Evolutionary conservation across 2,113 vertebrate species (phyloP).

Genomic region (Cyphomyrus plagiostoma): DNA sequence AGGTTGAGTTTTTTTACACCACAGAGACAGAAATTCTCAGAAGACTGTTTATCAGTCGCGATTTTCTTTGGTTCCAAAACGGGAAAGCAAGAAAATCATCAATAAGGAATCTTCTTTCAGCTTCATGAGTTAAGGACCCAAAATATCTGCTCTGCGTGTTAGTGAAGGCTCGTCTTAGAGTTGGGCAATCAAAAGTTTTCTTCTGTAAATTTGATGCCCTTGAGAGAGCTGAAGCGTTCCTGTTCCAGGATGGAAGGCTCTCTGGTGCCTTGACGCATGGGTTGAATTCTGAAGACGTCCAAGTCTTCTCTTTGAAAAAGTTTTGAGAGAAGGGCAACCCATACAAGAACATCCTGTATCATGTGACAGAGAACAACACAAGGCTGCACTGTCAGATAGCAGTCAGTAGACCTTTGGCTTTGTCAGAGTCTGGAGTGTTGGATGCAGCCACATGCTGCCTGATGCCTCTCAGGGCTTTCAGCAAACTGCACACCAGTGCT

Average conservation of each 20-base stretch:
- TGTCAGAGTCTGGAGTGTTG: constrained; percentile 11
- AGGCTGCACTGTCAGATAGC: constrained; percentile 14
- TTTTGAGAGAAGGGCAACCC: not conserved
- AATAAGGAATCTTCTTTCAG: constrained; percentile 18
- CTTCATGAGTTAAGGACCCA: constrained; percentile 8
- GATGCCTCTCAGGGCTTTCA: not conserved
- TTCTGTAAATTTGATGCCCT: constrained; percentile 25
- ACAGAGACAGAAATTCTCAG: constrained; percentile 2
- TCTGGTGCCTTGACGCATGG: constrained; percentile 18
- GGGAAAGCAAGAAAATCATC: constrained; percentile 15
- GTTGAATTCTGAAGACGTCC: constrained; percentile 16
- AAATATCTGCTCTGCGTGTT: constrained; percentile 15
- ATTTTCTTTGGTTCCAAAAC: constrained; percentile 16
- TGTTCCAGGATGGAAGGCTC: constrained; percentile 14
- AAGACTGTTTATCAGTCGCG: not conserved
- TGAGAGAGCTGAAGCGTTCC: constrained; percentile 19
- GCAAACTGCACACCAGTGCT: not conserved
- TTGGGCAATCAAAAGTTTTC: constrained; percentile 15
- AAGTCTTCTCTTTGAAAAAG: constrained; percentile 19
- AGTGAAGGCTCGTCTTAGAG: constrained; percentile 4
- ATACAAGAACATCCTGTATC: constrained; percentile 5
- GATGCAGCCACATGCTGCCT: constrained; percentile 5
- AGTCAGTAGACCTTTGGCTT: constrained; percentile 10
- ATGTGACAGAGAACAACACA: constrained; percentile 20
- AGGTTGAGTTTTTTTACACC: not conserved